Conservation (phyloP, 2,113 vertebrate genomes). For the Larimichthys polyactis region DNA sequence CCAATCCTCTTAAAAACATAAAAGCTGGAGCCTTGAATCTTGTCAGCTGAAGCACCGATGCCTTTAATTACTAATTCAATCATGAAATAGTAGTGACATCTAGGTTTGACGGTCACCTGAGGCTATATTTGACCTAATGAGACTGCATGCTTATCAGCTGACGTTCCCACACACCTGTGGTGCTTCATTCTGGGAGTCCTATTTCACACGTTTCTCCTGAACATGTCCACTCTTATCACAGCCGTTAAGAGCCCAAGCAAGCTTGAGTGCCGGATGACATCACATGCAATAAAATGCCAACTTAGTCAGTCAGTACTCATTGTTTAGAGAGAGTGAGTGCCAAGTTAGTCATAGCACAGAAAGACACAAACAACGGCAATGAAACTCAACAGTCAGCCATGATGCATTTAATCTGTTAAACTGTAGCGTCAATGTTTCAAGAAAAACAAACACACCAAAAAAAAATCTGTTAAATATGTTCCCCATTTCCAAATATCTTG, state of each 20-base stretch:
- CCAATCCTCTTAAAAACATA: conserved; percentile 24
- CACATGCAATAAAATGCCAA: conserved; percentile 58
- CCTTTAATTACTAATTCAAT: conserved; percentile 65
- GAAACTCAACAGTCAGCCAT: conserved; percentile 32
- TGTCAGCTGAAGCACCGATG: conserved; percentile 27
- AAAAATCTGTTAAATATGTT: neutral
- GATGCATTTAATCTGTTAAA: conserved; percentile 32
- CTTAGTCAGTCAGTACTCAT: conserved; percentile 39
- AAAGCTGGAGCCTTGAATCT: conserved; percentile 13
- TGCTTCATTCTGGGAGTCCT: conserved; percentile 51
- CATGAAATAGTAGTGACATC: conserved; percentile 50
- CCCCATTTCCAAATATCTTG: neutral
- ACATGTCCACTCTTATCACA: conserved; percentile 69
- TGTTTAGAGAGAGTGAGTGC: conserved; percentile 43
- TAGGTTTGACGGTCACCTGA: conserved; percentile 41
- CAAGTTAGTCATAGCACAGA: conserved; percentile 47
- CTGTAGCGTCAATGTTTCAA: conserved; percentile 42
- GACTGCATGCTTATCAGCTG: conserved; percentile 72
- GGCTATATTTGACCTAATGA: conserved; percentile 57
- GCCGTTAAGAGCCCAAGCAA: conserved; percentile 13
- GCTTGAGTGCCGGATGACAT: conserved; percentile 64
- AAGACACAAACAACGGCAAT: conserved; percentile 54
- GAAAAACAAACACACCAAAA: too few species aligned
- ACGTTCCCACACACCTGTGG: conserved; percentile 75
- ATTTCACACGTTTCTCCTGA: conserved; percentile 60